A percentile compares a stretch with the other conserved stretches of the same genome.
Evolutionary conservation across 2,797 vertebrate genomes (phyloP).

Genomic region (Garrulus glandarius): DNA sequence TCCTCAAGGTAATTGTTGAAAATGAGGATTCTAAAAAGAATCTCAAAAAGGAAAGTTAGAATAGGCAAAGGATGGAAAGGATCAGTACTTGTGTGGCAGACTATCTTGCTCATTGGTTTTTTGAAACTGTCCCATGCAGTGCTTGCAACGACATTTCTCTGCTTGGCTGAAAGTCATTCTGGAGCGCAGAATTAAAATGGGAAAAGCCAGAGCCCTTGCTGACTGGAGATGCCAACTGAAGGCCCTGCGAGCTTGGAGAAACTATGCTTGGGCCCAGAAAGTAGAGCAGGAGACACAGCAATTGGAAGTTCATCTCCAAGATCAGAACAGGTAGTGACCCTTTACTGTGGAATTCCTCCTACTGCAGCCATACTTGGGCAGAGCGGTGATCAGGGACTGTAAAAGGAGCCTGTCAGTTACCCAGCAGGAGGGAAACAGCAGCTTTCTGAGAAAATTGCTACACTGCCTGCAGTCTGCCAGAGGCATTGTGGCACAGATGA

Average conservation of each 20-base stretch:
- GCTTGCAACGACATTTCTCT: slow-evolving; percentile 88
- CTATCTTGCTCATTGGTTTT: slow-evolving; percentile 26
- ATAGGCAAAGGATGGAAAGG: neutral
- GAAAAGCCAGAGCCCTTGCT: slow-evolving; percentile 85
- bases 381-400: neutral
- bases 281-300: slow-evolving; percentile 75
- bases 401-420: neutral
- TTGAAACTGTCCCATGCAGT: slow-evolving; percentile 74
- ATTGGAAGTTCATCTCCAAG: slow-evolving; percentile 80
- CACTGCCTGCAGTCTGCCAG: neutral
- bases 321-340: slow-evolving; percentile 83
- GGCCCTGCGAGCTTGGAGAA: slow-evolving; percentile 85
- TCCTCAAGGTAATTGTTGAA: neutral
- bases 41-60: neutral
- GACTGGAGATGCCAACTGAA: slow-evolving; percentile 88
- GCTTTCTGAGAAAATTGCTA: neutral
- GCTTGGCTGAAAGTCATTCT: slow-evolving; percentile 86
- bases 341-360: neutral
- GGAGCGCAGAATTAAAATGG: slow-evolving; percentile 81
- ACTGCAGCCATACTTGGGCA: neutral
- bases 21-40: neutral
- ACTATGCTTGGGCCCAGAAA: slow-evolving; percentile 79
- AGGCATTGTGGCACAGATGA: neutral
- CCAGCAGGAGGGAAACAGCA: neutral
- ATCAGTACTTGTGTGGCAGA: neutral